Base-by-base conservation (phyloP, 2,113 vertebrate genomes). In the Psilopogon haemacephalus region DNA sequence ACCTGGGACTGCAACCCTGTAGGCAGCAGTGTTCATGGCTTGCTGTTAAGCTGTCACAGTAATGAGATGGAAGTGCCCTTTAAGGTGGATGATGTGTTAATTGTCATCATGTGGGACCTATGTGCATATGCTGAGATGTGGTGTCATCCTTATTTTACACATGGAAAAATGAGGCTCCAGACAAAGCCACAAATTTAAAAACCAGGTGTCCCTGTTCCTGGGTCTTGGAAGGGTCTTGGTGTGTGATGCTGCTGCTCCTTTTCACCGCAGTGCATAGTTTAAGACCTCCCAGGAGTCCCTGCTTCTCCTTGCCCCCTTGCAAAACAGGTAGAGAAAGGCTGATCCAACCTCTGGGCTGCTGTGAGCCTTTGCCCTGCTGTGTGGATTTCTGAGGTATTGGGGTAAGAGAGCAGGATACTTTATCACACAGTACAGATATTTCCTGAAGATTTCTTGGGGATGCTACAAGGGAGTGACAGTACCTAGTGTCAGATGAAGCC, bases 381-480 rank as follows among this genome's bases (percentile, higher is more conserved):
- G 35, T 0, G 0, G 55, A 67, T 77, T 16, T 83, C 58, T 80
- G 42, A 89, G 78, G 64, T 71, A 35, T 32, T 6, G 60, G 56
- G 46, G 3, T 62, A 50, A 83, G 54, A 73, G 42, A 32, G 9
- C 0, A 6, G 38, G n/a, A 46, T 79, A 55, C 84, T 94, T 90
- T 83, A 85, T 88, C 28, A 68, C 35, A 6, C 9, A 14, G 23
- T 0, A 1, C n/a, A 30, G 40, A 9, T 1, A 2, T 90, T 95
- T 93, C 77, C 50, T 58, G 15, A 15, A 14, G 44, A n/a, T 78
- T 94, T 80, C 79, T 30, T n/a, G 35, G 0, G 2, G 32, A 44
- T 89, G 19, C 19, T 94, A 65, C 30, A 58, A 92, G 89, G 89
- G 89, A 96, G 89, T 88, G 77, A 44, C 23, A 2, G 54, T 72